These are phyloP conservation scores for Trachelus troglodyta DNA, from an alignment of 2,888 invertebrate species.

Conservation along the genomic window DNA sequence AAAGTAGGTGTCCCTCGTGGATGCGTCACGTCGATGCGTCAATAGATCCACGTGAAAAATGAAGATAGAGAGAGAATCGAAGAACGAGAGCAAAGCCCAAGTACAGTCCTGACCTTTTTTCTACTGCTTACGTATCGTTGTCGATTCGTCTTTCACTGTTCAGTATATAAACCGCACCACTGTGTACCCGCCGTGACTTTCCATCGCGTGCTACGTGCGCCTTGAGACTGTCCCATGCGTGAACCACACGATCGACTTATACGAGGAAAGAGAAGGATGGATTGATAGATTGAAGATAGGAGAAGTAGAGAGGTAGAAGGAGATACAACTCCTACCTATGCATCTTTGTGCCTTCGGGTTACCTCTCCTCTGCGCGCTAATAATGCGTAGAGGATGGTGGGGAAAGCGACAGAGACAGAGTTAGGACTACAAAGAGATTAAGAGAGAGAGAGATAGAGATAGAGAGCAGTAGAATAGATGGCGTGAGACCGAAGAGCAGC, in stretches of 20 bases:
- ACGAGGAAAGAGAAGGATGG: constrained; percentile 13
- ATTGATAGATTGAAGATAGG: not conserved
- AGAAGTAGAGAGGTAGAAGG: not conserved
- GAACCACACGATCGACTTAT: constrained; percentile 31
- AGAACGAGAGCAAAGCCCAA: not conserved
- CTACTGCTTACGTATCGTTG: not conserved
- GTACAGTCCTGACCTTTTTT: not conserved
- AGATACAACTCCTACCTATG: not conserved
- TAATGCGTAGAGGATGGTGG: not conserved
- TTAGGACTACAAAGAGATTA: not conserved
- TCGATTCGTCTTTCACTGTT: not conserved
- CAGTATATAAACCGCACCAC: not conserved
- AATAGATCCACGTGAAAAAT: not conserved
- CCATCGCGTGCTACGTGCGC: constrained; percentile 28
- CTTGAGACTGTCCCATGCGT: constrained; percentile 36
- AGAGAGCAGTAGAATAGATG: not conserved
- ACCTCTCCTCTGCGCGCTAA: not conserved
- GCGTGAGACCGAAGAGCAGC: not conserved
- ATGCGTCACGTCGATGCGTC: not conserved
- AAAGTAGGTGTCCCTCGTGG: not conserved
- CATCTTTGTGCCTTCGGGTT: not conserved
- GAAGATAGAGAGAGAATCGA: not conserved
- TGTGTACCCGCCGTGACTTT: constrained; percentile 1
- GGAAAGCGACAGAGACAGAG: not conserved
- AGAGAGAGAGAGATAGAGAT: too few relatives aligned